A percentile compares a stretch with the other conserved stretches of the same genome.
These are phyloP conservation scores for Neoaliturus tenellus DNA, from an alignment of 2,888 invertebrate species.

Conservation along the genomic window DNA sequence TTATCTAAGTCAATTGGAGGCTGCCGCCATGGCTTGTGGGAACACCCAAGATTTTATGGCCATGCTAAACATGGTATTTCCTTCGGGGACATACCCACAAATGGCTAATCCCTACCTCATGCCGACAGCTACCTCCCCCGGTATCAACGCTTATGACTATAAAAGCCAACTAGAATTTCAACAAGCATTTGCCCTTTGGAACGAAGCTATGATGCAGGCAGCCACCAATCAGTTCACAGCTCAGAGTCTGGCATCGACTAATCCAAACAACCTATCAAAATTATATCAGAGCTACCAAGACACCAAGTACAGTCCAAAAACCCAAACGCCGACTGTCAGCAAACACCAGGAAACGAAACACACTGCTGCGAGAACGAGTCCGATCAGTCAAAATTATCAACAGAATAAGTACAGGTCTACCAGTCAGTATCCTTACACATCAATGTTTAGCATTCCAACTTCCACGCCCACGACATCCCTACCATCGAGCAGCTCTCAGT, in stretches of 20 bases:
- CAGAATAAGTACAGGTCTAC: conserved; percentile 71
- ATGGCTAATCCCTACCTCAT: conserved; percentile 59
- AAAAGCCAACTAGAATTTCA: conserved; percentile 74
- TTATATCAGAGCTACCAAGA: conserved; percentile 51
- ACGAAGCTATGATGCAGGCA: conserved; percentile 80
- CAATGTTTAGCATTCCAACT: conserved; percentile 43
- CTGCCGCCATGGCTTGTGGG: conserved; percentile 69
- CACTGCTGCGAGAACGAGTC: conserved; percentile 75
- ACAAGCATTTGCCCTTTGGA: conserved; percentile 82
- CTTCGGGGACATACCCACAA: conserved; percentile 60
- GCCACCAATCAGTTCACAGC: conserved; percentile 51
- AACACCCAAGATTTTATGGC: conserved; percentile 69
- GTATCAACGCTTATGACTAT: conserved; percentile 61
- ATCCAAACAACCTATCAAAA: conserved; percentile 65
- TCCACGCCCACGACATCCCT: conserved; percentile 35
- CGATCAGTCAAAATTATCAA: conserved; percentile 74
- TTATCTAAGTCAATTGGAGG: conserved; percentile 79
- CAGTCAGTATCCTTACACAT: conserved; percentile 36
- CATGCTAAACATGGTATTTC: conserved; percentile 73
- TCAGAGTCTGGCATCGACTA: conserved; percentile 7
- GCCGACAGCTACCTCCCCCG: conserved; percentile 67
- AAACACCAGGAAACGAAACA: conserved; percentile 67
- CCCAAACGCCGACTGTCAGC: conserved; percentile 14
- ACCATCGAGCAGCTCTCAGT: neutral
- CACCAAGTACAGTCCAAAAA: conserved; percentile 54